These are phyloP conservation scores for Campoletis raptor DNA, from an alignment of 2,888 invertebrate species.

Conservation along the genomic window DNA sequence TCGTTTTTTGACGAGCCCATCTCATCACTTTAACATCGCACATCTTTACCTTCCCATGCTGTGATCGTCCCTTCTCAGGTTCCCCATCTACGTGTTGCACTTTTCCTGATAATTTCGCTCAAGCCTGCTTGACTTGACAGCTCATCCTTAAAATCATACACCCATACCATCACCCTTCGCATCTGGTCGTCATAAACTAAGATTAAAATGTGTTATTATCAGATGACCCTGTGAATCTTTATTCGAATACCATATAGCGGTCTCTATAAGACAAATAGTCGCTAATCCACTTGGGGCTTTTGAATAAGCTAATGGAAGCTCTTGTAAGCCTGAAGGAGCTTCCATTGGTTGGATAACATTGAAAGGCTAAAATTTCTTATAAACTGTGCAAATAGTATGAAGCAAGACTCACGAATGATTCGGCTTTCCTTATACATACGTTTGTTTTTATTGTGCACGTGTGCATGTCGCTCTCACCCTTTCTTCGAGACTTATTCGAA, in stretches of 20 bases:
- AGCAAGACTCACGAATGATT: neutral
- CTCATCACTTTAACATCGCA: no score
- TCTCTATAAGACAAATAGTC: neutral
- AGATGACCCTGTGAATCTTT: no score
- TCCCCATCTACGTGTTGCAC: no score
- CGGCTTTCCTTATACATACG: conserved; percentile 7
- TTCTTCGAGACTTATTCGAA: conserved; percentile 12
- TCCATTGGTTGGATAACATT: neutral
- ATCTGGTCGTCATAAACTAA: no score
- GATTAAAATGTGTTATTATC: no score
- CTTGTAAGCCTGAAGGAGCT: neutral
- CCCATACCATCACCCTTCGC: no score
- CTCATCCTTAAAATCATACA: no score
- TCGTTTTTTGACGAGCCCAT: no score
- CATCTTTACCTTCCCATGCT: no score
- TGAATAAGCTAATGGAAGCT: neutral
- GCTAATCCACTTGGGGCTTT: neutral
- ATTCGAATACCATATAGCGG: neutral
- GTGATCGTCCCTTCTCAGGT: no score
- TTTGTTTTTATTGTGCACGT: conserved; percentile 24
- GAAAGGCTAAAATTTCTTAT: neutral
- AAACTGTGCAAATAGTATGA: neutral
- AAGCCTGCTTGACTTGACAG: no score
- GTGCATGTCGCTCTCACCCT: conserved; percentile 22
- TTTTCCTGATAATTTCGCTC: no score